phyloP scores from a whole-genome alignment of 1,140 invertebrate species.

The Eriocheir sinensis region DNA sequence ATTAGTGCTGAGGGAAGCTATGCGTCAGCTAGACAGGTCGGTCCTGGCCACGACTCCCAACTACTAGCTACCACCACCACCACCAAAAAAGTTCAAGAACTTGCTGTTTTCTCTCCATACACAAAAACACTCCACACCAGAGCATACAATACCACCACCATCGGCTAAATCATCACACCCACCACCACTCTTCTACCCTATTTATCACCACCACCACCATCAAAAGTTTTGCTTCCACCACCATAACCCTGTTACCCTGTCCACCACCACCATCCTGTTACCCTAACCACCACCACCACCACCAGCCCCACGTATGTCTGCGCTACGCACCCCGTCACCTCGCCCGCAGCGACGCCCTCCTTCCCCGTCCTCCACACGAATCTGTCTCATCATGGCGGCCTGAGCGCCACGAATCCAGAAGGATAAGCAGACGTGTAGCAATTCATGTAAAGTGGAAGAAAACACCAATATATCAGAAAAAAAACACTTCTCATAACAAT shows the following conservation, averaged over 20 bases:
- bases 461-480: not conserved
- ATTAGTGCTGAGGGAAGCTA: slow-evolving; percentile 9
- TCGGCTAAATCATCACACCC: too few relatives aligned
- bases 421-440: not conserved
- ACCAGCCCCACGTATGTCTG: not conserved
- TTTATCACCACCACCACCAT: not conserved
- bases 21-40: not conserved
- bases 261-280: too few relatives aligned
- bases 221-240: not conserved
- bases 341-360: not conserved
- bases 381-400: slow-evolving; percentile 9
- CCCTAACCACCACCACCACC: not conserved
- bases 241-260: not conserved
- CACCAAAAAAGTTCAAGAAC: not conserved
- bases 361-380: not conserved
- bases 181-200: not conserved
- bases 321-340: not conserved
- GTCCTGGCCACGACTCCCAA: not conserved
- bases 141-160: not conserved
- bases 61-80: not conserved
- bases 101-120: not conserved
- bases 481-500: not conserved
- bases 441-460: not conserved
- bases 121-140: not conserved
- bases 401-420: not conserved